Evolutionary conservation across 1,140 invertebrate species (phyloP), one percentile per base, ranked within the genome.

Genomic region (Argopecten irradians): DNA sequence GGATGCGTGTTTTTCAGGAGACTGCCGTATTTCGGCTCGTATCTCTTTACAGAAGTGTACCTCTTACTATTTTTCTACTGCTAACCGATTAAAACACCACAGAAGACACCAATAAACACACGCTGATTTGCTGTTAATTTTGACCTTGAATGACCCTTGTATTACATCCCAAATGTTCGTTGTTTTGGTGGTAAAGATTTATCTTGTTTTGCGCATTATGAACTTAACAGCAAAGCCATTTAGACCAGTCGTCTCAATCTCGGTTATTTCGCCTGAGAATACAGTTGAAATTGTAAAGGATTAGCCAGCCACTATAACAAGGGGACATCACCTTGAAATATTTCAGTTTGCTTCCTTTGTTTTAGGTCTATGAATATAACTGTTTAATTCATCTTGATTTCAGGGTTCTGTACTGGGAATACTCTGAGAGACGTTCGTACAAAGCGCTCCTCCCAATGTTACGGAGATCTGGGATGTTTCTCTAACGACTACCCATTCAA

Each of bases 381-480:
- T n/a, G 41, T 71, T 43, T 43, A 34, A 22, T 8, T 34, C 85
- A 9, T 55, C 85, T n/a, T 55, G 43, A n/a, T 87, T 87, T 28
- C 71, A 41, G 28, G 71, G 32, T 5, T 11, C 36, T 33, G 33
- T 0, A 14, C 34, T n/a, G 34, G 5, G 7, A n/a, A 5, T 33
- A 19, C 7, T 22, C 43, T n/a, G 88, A 86, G 16, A 71, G 1
- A 28, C 28, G 55, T 28, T 3, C 55, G 55, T 28, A 71, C 28
- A 22, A 91, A 89, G 46, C 84, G 90, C 39, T 87, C 89, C 5
- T 33, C 43, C 9, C 43, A 55, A 16, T 93, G 92, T 55, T 93
- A 88, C 71, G 82, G 46, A 16, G 43, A 91, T 28, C 89, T 94
- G 22, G 94, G 92, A 3, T 94, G 94, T 46, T 94, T 94, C 83